Percentiles rank a stretch among this genome's conserved stretches.
phyloP scores from a whole-genome alignment of 2,113 vertebrate genomes.

The Manacus vitellinus region DNA sequence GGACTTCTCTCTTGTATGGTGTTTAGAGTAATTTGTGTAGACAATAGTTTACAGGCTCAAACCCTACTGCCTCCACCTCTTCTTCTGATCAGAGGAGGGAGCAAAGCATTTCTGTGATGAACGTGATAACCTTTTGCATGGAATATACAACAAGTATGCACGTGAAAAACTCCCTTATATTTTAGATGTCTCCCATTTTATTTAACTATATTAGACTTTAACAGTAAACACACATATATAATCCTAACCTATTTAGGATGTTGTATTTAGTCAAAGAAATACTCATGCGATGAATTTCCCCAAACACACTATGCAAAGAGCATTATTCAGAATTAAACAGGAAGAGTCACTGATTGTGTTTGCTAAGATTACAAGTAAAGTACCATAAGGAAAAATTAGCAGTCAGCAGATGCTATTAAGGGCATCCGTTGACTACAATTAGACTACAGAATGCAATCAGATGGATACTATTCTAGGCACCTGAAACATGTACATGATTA shows the following conservation, averaged over 20 bases:
- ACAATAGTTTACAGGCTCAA: neutral
- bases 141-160: neutral
- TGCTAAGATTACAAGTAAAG: conserved; percentile 13
- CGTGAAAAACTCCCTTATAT: neutral
- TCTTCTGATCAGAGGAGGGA: neutral
- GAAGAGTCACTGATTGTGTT: conserved; percentile 48
- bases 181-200: neutral
- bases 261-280: neutral
- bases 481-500: neutral
- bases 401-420: conserved; percentile 23
- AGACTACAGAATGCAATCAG: conserved; percentile 14
- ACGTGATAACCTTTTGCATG: neutral
- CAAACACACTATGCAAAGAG: neutral
- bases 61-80: neutral
- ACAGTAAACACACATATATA: neutral
- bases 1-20: neutral
- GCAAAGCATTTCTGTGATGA: neutral
- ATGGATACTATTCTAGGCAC: neutral
- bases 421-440: neutral
- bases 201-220: neutral
- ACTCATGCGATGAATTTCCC: neutral
- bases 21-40: neutral
- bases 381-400: conserved; percentile 31
- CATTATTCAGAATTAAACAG: conserved; percentile 40
- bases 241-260: neutral